Evolutionary conservation across 2,113 vertebrate species (phyloP).

Genomic region (Corythornis vintsioides): DNA sequence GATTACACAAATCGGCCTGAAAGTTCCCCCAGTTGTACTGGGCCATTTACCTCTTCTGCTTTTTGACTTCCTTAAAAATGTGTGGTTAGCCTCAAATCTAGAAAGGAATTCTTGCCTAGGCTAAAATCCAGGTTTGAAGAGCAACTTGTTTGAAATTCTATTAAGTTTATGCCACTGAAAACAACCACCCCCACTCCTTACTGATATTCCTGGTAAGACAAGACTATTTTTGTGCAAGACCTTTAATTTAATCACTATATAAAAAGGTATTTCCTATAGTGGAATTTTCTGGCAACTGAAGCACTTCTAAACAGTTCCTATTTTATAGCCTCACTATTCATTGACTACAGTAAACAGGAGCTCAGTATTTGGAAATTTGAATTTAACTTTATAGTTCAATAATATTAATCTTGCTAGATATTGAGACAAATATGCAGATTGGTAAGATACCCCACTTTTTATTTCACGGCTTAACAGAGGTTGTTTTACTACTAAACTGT

Average conservation of each 20-base stretch:
- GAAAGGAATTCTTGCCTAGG: neutral
- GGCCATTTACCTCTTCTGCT: neutral
- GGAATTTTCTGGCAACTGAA: constrained; percentile 1
- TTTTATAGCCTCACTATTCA: neutral
- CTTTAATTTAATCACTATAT: neutral
- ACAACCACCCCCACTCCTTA: neutral
- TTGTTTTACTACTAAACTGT: neutral
- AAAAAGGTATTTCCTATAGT: neutral
- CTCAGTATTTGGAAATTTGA: neutral
- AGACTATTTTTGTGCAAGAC: neutral
- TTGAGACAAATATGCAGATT: neutral
- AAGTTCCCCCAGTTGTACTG: neutral
- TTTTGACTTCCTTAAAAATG: neutral
- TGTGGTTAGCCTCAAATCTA: constrained; percentile 4
- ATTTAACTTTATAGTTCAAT: neutral
- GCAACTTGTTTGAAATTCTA: neutral
- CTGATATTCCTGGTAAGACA: neutral
- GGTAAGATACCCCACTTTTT: neutral
- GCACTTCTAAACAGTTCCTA: neutral
- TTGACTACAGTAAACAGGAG: neutral
- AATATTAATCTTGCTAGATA: neutral
- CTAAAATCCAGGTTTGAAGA: neutral
- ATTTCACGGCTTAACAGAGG: neutral
- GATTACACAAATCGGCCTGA: neutral
- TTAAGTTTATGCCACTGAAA: neutral